Conservation (phyloP, 2,797 vertebrate genomes). For the Dendrocincla tyrannina region DNA sequence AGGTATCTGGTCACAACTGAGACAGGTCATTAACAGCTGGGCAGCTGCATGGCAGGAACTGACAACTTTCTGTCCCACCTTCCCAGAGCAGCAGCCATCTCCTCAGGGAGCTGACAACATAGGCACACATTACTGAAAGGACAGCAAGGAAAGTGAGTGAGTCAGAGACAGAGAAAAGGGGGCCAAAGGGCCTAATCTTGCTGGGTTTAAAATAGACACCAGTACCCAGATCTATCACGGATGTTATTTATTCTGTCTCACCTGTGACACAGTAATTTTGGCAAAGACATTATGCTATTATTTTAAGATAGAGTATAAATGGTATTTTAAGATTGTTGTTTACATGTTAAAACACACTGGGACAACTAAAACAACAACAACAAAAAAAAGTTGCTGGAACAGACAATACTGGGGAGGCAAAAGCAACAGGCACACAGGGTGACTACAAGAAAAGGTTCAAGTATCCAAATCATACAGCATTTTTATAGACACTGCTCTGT, state of each 20-base stretch:
- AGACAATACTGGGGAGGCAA: not conserved
- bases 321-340: not conserved
- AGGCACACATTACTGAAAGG: not conserved
- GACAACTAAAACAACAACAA: not conserved
- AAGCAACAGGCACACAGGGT: not conserved
- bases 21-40: not conserved
- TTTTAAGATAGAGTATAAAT: not conserved
- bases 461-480: not conserved
- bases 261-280: not conserved
- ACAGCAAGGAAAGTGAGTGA: not conserved
- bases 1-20: not conserved
- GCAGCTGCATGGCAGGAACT: not conserved
- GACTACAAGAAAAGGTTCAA: not conserved
- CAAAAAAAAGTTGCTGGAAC: not conserved
- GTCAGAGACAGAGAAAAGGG: not conserved
- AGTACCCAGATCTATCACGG: not conserved
- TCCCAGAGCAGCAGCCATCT: not conserved
- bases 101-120: not conserved
- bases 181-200: not conserved
- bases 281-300: not conserved
- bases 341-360: not conserved
- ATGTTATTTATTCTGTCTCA: not conserved
- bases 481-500: not conserved
- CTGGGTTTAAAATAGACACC: not conserved
- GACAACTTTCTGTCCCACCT: not conserved